Percentiles rank a stretch among this genome's conserved stretches.
phyloP scores from a whole-genome alignment of 30 jellyfish, hydroid and myxozoan species.

The Rhopilema esculentum region DNA sequence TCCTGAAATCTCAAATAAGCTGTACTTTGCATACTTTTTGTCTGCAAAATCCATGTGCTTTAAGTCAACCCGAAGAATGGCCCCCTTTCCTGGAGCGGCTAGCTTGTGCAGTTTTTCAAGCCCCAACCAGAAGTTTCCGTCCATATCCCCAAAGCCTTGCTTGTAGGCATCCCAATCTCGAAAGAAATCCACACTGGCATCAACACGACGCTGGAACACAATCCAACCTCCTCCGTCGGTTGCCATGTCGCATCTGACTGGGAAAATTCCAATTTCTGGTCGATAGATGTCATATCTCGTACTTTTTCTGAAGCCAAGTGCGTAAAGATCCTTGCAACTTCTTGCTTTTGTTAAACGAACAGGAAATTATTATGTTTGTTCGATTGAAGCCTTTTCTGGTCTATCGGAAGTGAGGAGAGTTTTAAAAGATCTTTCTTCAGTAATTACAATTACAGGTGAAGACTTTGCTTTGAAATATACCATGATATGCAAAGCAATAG shows the following conservation, averaged over 20 bases:
- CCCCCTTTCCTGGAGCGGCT: conserved; percentile 27
- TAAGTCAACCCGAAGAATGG: conserved; percentile 11
- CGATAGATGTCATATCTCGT: not conserved
- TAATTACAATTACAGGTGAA: too few relatives aligned
- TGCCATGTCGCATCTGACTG: conserved; percentile 36
- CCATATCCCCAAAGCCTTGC: conserved; percentile 42
- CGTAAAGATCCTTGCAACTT: not conserved
- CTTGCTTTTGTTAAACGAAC: not conserved
- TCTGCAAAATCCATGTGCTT: not conserved
- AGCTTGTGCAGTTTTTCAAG: conserved; percentile 20
- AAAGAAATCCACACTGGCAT: not conserved
- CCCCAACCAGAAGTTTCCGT: conserved; percentile 46
- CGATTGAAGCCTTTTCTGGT: too few relatives aligned
- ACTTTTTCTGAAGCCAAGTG: not conserved
- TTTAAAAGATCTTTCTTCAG: too few relatives aligned
- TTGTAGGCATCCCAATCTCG: conserved; percentile 43
- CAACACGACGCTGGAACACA: conserved; percentile 34
- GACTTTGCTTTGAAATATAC: too few relatives aligned
- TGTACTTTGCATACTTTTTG: not conserved
- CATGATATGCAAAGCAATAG: too few relatives aligned
- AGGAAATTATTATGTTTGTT: not conserved
- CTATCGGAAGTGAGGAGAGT: too few relatives aligned
- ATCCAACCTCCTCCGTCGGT: conserved; percentile 61
- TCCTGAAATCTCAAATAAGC: conserved; percentile 5
- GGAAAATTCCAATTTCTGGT: not conserved